phyloP scores from a whole-genome alignment of 1,140 invertebrate species.

The Glossosoma conforme region DNA sequence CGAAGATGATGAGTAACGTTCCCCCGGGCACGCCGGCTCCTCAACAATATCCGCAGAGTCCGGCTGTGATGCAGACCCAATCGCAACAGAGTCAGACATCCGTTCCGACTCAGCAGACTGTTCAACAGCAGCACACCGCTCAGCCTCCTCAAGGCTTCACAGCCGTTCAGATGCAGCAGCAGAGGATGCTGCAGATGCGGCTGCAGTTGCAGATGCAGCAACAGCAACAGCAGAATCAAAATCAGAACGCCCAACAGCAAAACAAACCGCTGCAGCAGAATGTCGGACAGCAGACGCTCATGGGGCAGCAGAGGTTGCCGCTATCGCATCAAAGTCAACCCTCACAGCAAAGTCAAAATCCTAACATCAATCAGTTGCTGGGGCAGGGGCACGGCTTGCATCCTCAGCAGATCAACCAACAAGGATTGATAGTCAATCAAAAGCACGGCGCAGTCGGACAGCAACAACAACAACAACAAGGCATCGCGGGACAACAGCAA shows the following conservation, averaged over 20 bases:
- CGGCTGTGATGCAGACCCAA: not conserved
- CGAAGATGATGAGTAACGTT: constrained; percentile 25
- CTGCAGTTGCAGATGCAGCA: constrained; percentile 35
- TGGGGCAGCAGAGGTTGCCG: no score
- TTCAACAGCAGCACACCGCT: not conserved
- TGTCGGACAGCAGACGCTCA: no score
- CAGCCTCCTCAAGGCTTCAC: constrained; percentile 37
- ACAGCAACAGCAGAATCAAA: constrained; percentile 36
- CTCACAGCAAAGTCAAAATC: constrained; percentile 7
- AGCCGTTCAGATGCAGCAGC: constrained; percentile 46
- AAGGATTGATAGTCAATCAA: constrained; percentile 20
- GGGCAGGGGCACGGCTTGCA: constrained; percentile 43
- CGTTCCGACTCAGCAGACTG: not conserved
- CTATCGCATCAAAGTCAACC: no score
- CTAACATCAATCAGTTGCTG: constrained; percentile 15
- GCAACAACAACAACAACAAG: constrained; percentile 22
- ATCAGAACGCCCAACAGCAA: constrained; percentile 36
- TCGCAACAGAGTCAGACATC: constrained; percentile 2
- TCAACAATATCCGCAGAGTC: constrained; percentile 30
- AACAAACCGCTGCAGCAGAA: constrained; percentile 14
- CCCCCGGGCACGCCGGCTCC: constrained; percentile 22
- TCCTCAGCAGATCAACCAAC: constrained; percentile 40
- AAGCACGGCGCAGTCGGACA: constrained; percentile 14
- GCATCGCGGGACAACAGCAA: constrained; percentile 18
- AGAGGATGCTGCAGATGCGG: constrained; percentile 48